phyloP scores from a whole-genome alignment of 2,888 invertebrate genomes.

The Drosophila rubida region DNA sequence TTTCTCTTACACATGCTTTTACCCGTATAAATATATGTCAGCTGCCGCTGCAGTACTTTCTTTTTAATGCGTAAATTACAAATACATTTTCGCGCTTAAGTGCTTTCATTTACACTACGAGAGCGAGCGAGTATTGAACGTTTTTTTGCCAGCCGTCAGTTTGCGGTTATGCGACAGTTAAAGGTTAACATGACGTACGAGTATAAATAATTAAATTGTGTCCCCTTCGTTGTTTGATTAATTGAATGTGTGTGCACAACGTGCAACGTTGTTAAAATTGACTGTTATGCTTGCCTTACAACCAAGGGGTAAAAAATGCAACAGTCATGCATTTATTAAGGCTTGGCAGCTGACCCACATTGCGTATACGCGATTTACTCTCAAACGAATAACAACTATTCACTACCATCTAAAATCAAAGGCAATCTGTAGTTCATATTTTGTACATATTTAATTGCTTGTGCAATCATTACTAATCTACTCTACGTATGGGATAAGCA shows the following conservation, averaged over 20 bases:
- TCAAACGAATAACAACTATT: neutral
- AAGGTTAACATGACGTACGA: constrained; percentile 51
- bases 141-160: constrained; percentile 38
- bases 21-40: constrained; percentile 19
- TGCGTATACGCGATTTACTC: constrained; percentile 3
- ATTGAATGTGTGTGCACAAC: constrained; percentile 50
- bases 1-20: neutral
- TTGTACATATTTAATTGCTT: neutral
- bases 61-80: constrained; percentile 25
- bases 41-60: constrained; percentile 15
- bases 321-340: constrained; percentile 1
- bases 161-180: constrained; percentile 61
- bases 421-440: neutral
- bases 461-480: neutral
- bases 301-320: neutral
- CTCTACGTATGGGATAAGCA: neutral
- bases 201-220: constrained; percentile 61
- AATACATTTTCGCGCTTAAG: constrained; percentile 25
- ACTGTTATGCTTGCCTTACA: constrained; percentile 3
- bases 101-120: constrained; percentile 11
- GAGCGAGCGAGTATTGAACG: constrained; percentile 1
- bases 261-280: constrained; percentile 29
- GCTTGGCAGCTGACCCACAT: constrained; percentile 5
- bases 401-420: neutral
- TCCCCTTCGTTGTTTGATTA: constrained; percentile 48